Evolutionary conservation across 2,113 vertebrate species (phyloP).

Genomic region (Urocynchramus pylzowi): DNA sequence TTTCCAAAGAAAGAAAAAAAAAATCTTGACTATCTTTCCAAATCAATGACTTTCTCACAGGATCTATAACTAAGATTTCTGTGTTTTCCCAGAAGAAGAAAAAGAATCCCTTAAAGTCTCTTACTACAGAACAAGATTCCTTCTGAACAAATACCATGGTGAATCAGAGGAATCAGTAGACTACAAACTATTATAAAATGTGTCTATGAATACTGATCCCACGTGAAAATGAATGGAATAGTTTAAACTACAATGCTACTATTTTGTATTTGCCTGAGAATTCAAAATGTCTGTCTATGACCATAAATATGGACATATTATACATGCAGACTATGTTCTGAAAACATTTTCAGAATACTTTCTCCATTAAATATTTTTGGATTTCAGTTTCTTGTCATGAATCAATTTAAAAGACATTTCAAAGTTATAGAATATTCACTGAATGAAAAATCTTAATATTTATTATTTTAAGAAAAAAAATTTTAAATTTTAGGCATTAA

Average conservation of each 20-base stretch:
- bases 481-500: neutral
- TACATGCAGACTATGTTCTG: neutral
- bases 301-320: neutral
- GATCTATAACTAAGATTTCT: neutral
- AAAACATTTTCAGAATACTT: neutral
- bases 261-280: neutral
- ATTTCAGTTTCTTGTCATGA: neutral
- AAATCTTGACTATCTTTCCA: neutral
- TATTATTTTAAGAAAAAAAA: neutral
- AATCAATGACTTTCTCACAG: neutral
- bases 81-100: neutral
- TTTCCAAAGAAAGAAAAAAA: neutral
- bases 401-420: neutral
- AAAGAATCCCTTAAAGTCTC: neutral
- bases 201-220: neutral
- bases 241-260: neutral
- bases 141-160: neutral
- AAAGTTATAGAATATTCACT: neutral
- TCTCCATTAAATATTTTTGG: neutral
- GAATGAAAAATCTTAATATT: neutral
- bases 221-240: neutral
- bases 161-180: neutral
- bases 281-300: neutral
- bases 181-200: neutral
- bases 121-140: neutral